These are phyloP conservation scores for Numenius arquata DNA, from an alignment of 2,113 vertebrate genomes.

Conservation along the genomic window DNA sequence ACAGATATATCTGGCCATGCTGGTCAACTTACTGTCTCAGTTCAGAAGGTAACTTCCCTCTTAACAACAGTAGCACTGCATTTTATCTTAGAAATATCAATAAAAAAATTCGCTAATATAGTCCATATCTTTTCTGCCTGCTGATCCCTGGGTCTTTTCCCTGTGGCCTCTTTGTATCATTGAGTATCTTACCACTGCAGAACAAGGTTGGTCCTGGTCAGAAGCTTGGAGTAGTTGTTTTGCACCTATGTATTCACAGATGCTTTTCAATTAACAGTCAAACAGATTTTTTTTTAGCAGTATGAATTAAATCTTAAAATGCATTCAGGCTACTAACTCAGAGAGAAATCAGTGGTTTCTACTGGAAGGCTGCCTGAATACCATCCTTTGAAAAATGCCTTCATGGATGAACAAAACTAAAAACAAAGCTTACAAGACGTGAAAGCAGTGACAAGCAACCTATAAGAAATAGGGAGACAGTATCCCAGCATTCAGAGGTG, in stretches of 20 bases:
- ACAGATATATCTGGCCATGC: background rate
- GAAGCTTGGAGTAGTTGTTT: background rate
- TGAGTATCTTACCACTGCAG: background rate
- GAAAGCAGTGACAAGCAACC: background rate
- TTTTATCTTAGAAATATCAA: background rate
- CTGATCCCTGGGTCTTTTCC: background rate
- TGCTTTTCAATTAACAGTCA: background rate
- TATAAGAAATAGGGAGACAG: background rate
- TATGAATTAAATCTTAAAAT: background rate
- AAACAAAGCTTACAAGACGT: background rate
- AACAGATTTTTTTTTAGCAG: too few relatives aligned
- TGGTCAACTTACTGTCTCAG: background rate
- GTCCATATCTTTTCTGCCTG: background rate
- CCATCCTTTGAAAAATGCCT: background rate
- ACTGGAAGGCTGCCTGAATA: background rate
- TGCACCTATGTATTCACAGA: background rate
- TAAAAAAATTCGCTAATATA: background rate
- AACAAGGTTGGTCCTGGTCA: background rate
- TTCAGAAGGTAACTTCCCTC: background rate
- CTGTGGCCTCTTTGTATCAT: background rate
- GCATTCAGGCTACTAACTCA: background rate
- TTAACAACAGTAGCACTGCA: background rate
- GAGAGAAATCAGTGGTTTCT: background rate
- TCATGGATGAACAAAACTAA: background rate
- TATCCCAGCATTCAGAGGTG: background rate